Percentiles rank a stretch among this genome's conserved stretches.
Conservation (phyloP, 1,140 invertebrate species). For the Panonychus citri region DNA sequence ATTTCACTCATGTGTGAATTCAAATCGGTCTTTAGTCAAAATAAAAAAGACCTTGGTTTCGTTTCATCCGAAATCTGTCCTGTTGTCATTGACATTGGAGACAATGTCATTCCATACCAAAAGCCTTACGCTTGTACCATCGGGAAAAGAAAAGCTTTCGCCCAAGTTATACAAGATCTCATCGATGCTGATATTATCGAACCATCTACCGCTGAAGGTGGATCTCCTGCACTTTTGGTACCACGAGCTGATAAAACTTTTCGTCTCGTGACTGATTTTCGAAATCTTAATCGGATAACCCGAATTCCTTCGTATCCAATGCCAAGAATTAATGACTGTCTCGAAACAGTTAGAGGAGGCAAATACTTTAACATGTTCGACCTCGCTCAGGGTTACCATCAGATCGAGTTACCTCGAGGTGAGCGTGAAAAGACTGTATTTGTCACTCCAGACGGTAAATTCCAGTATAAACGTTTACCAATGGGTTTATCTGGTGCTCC, state of each 20-base stretch:
- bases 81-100: too few relatives aligned
- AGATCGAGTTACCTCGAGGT: background rate
- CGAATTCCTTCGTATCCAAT: conserved; percentile 21
- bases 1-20: too few relatives aligned
- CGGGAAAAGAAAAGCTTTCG: background rate
- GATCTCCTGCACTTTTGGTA: conserved; percentile 2
- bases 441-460: too few relatives aligned
- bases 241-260: conserved; percentile 1
- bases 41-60: too few relatives aligned
- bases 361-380: conserved; percentile 1
- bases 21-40: too few relatives aligned
- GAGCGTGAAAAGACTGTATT: conserved; percentile 21
- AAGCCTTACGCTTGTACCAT: too few relatives aligned
- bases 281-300: conserved; percentile 22
- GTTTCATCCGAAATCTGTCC: too few relatives aligned
- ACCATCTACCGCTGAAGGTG: background rate
- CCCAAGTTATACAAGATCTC: background rate
- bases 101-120: too few relatives aligned
- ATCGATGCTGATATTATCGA: background rate
- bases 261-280: conserved; percentile 1
- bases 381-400: background rate
- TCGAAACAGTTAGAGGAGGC: conserved; percentile 22
- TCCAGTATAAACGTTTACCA: too few relatives aligned
- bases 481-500: conserved; percentile 4
- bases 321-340: conserved; percentile 20